A percentile compares a stretch with the other conserved stretches of the same genome.
Evolutionary conservation across 2,113 vertebrate genomes (phyloP).

Genomic region (Poecilia latipinna): DNA sequence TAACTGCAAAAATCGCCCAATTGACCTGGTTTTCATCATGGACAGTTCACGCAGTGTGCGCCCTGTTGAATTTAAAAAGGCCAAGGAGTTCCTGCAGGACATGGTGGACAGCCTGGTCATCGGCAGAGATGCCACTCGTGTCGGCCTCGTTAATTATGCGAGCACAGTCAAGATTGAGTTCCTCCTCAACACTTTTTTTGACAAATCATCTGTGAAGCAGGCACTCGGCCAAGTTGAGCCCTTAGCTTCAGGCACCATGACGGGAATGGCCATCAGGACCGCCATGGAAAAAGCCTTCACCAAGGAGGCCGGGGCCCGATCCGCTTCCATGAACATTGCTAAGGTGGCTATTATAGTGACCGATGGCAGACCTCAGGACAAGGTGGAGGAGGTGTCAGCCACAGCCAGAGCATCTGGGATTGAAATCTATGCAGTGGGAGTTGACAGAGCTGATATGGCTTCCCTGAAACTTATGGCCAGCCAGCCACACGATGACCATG

Average conservation of each 20-base stretch:
- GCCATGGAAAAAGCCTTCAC: slow-evolving; percentile 88
- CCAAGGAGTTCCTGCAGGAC: slow-evolving; percentile 88
- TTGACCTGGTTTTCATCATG: slow-evolving; percentile 93
- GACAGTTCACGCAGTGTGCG: slow-evolving; percentile 95
- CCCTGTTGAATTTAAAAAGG: slow-evolving; percentile 90
- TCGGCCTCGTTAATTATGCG: slow-evolving; percentile 93
- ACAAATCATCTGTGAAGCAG: slow-evolving; percentile 83
- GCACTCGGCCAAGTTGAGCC: slow-evolving; percentile 84
- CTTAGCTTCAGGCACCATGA: slow-evolving; percentile 94
- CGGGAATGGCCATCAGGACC: slow-evolving; percentile 90
- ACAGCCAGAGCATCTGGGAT: slow-evolving; percentile 84
- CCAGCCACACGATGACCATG: slow-evolving; percentile 88
- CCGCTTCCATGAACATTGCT: slow-evolving; percentile 77
- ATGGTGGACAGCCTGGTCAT: slow-evolving; percentile 90
- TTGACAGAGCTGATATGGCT: slow-evolving; percentile 87
- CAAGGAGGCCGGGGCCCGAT: slow-evolving; percentile 82
- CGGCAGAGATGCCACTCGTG: slow-evolving; percentile 80
- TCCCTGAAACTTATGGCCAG: slow-evolving; percentile 91
- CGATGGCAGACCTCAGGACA: slow-evolving; percentile 92
- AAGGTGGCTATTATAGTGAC: slow-evolving; percentile 93
- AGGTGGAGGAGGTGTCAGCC: slow-evolving; percentile 84
- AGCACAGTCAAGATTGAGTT: slow-evolving; percentile 93
- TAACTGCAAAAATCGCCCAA: slow-evolving; percentile 87
- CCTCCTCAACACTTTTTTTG: slow-evolving; percentile 82
- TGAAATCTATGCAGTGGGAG: slow-evolving; percentile 91